A percentile compares a stretch with the other conserved stretches of the same genome.
Evolutionary conservation across 1,140 invertebrate genomes (phyloP).

Genomic region (Hermetia illucens): DNA sequence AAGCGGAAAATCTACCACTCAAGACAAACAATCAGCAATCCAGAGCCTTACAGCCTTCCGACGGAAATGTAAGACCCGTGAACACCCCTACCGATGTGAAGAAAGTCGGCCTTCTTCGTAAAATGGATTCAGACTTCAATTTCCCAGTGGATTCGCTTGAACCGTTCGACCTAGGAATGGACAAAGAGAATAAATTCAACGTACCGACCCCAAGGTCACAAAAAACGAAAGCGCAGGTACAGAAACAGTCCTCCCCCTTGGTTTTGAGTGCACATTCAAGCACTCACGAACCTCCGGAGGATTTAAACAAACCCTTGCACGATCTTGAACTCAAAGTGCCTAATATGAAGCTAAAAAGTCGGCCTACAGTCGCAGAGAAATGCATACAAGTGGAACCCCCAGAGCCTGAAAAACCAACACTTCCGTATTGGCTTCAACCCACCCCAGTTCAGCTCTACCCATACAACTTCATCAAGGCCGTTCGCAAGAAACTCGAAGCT

Average conservation of each 20-base stretch:
- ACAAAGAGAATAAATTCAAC: no score
- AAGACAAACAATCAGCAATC: no score
- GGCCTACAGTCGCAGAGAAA: not conserved
- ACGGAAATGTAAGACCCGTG: no score
- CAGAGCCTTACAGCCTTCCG: no score
- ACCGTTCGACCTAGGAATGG: no score
- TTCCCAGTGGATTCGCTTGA: no score
- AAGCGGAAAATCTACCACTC: no score
- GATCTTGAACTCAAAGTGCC: not conserved
- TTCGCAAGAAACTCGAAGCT: slow-evolving; percentile 13
- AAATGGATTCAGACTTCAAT: no score
- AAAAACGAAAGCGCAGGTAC: not conserved
- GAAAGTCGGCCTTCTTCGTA: no score
- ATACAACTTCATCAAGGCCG: slow-evolving; percentile 15
- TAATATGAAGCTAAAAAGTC: not conserved
- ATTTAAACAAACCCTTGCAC: not conserved
- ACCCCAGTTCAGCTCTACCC: slow-evolving; percentile 12
- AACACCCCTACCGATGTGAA: no score
- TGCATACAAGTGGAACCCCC: not conserved
- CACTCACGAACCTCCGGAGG: not conserved
- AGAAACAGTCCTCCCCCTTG: no score
- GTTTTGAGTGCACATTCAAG: not conserved
- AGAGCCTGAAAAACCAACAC: not conserved
- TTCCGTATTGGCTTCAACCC: slow-evolving; percentile 12
- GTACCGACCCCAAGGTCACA: not conserved